Evolutionary conservation across 2,888 invertebrate genomes (phyloP), one percentile per base, ranked within the genome.

Genomic region (Portevinia maculata): DNA sequence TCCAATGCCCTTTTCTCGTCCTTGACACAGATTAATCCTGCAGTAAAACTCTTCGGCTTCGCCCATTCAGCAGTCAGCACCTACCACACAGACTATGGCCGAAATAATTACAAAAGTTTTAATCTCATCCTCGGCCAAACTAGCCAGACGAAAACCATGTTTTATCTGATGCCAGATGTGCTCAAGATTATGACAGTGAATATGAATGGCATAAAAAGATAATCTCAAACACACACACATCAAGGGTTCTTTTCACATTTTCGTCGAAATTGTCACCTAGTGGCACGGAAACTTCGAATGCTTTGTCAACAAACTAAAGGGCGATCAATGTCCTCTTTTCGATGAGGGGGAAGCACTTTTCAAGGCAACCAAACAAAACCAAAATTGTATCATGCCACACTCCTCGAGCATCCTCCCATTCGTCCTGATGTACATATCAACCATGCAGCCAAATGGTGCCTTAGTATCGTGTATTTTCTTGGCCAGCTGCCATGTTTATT

Each of bases 261-360:
- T 70, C 41, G 30, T 74, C 21, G 39, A 75, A 81, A 59, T 81
- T 75, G 75, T 81, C 81, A 81, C 81, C 81, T 75, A 70, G 69
- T 81, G 70, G 64, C 46, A 75, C 57, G 70, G 15, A 81, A 81
- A 70, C 50, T 81, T 69, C 37, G 52, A 55, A 81, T 81, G 81
- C 64, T 81, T 81, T 75, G 70, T 75, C 81, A 70, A 75, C 81
- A 75, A 75, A 75, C 81, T 30, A 74, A 81, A 81, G 75, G 70
- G 75, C 64, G 81, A 75, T 81, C 81, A 81, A 81, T 75, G 75
- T 81, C 81, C 81, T 70, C 81, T 65, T 75, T 81, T 62, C 55
- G 24, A 75, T 71, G 41, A 44, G 30, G 15, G 44, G 55, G 32
- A 67, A 67, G 52, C 39, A 39, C 52, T 65, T 81, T 81, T 70